Evolutionary conservation across 2,888 invertebrate genomes (phyloP), one percentile per base, ranked within the genome.

Genomic region (Conistra vaccinii): DNA sequence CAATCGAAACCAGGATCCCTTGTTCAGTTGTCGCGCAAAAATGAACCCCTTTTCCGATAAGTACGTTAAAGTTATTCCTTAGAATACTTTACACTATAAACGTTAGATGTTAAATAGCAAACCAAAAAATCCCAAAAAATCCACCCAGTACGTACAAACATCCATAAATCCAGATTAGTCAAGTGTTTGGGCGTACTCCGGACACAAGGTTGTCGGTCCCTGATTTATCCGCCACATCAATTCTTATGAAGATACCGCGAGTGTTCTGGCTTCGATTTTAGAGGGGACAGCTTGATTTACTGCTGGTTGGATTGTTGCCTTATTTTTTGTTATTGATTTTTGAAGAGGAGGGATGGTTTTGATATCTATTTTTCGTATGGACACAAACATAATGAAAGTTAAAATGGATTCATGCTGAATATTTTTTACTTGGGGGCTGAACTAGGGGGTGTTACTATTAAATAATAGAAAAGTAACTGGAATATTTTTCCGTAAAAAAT

Each of bases 191-290:
- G 94, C 93, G 94, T 90, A 88, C 85, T 78, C 78, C 83, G 83
- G 81, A 86, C 85, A 84, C 85, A 79, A 91, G 92, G 91, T 91
- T 91, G 91, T 92, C 91, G 91, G 85, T 89, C 76, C 45, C 83
- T 94, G 94, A 95, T 95, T 94, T 95, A 95, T 94, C 45, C 76
- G 69, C 81, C 85, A 90, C 95, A 95, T 95, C 95, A 94, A 95
- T 95, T 94, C 92, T 92, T 90, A 91, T 93, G 93, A 93, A 93
- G 94, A 94, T 91, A 90, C 89, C 81, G 80, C 86, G 84, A 90
- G 90, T 90, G 91, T 88, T 83, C 87, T 87, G 93, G 86, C 87
- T 93, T 93, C 94, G 94, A 93, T 92, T 90, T 85, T 85, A 75
- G 87, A 89, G 87, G 85, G 84, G 69, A 5, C 26, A 2, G 42